A percentile compares a stretch with the other conserved stretches of the same genome.
These are phyloP conservation scores for Lacanobia oleracea DNA, from an alignment of 2,888 invertebrate genomes.

Conservation along the genomic window DNA sequence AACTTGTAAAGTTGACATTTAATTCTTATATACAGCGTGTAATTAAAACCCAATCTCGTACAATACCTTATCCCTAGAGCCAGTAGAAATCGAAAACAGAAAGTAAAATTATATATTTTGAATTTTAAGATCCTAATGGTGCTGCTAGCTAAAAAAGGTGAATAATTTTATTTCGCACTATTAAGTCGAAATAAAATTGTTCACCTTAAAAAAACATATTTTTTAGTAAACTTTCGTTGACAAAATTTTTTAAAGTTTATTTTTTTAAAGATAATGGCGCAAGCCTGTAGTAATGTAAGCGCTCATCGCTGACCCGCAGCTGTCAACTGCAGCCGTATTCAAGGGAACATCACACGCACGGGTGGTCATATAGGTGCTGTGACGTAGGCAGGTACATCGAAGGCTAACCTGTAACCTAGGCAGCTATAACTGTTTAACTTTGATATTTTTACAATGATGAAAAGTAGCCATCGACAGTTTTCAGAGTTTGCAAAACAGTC, in stretches of 20 bases:
- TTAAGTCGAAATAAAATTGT: too few species aligned
- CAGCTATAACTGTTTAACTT: not conserved
- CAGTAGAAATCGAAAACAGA: not conserved
- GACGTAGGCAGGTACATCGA: slow-evolving; percentile 28
- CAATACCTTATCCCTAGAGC: not conserved
- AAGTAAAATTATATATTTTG: too few species aligned
- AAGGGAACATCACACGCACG: slow-evolving; percentile 45
- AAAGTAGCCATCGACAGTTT: not conserved
- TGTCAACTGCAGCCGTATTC: slow-evolving; percentile 45
- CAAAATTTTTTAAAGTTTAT: too few species aligned
- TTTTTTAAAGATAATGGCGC: not conserved
- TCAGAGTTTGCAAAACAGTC: not conserved
- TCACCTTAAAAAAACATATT: too few species aligned
- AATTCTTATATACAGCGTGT: not conserved
- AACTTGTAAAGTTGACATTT: not conserved
- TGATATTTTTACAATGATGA: not conserved
- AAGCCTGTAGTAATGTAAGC: slow-evolving; percentile 1
- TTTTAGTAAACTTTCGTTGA: too few species aligned
- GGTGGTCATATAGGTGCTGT: slow-evolving; percentile 40
- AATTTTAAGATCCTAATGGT: too few species aligned
- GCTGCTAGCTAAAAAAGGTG: too few species aligned
- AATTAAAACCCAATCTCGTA: not conserved
- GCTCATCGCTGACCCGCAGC: slow-evolving; percentile 11
- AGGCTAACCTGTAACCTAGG: slow-evolving; percentile 35
- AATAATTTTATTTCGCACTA: too few species aligned